Evolutionary conservation across 1,140 invertebrate species (phyloP), one percentile per base, ranked within the genome.

Genomic region (Neotoxoptera formosana): DNA sequence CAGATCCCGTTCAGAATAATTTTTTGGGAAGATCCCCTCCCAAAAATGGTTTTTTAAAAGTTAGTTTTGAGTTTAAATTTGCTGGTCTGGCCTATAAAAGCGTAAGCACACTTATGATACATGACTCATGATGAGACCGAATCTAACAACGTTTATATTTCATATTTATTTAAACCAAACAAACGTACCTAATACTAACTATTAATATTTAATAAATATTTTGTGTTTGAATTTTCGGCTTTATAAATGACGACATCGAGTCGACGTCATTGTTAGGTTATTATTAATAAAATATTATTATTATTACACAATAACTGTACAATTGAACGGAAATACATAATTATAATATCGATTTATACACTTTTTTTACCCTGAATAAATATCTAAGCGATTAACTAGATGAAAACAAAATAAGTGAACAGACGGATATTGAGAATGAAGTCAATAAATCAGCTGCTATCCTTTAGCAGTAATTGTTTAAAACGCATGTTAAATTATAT

Each of bases 271-370:
- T 14, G 23, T 53, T 53, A 89, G 23, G 17, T 47, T 48, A 47
- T 30, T 47, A 47, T 47, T 86, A 47, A 1, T 41, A 41, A 41
- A 41, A 41, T 67, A 67, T 17, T 67, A 67, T 67, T n/a, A 67
- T 17, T n/a, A 76, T 67, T 14, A 67, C 30, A 67, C n/a, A 48
- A 6, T 48, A 41, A 87, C 20, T 88, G 30, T 48, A 48, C 34
- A 30, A 6, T 23, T 41, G 17, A 20, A 17, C 6, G 17, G 47
- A 53, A 34, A 53, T 89, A 89, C 41, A 53, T 89, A 56, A 56
- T 56, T 56, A 76, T 76, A 56, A 89, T 41, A 89, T 23, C n/a
- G 11, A 56, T 89, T 36, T 56, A 89, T n/a, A 89, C n/a, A 17
- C 25, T 23, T 48, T n/a, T 89, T 56, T 56, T 30, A 56, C 88